phyloP scores from a whole-genome alignment of 1,140 invertebrate genomes.

The Orius insidiosus region DNA sequence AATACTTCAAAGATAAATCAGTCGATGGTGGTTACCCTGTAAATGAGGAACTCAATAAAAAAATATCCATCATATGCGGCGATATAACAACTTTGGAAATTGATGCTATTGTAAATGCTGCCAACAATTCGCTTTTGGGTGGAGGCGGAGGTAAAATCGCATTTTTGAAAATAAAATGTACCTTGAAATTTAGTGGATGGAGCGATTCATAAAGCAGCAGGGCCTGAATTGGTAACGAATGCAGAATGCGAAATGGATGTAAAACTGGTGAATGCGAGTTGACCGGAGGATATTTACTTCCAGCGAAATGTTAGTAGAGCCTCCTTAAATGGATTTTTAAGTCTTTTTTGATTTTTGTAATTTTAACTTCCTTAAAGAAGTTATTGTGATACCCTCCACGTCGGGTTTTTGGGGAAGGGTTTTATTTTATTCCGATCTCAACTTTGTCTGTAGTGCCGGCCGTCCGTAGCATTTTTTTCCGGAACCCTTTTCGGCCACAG shows the following conservation, averaged over 20 bases:
- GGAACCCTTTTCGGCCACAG: no score
- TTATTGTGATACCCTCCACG: no score
- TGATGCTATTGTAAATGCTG: conserved; percentile 85
- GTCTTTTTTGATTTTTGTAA: conserved; percentile 31
- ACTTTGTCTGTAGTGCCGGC: no score
- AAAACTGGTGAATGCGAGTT: conserved; percentile 62
- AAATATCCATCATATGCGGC: conserved; percentile 50
- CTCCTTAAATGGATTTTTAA: conserved; percentile 20
- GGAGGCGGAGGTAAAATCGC: conserved; percentile 51
- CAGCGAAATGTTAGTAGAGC: conserved; percentile 56
- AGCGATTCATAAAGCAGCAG: conserved; percentile 66
- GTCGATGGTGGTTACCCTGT: conserved; percentile 23
- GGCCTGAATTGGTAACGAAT: conserved; percentile 49
- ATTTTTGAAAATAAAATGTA: neutral
- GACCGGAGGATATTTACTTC: conserved; percentile 58
- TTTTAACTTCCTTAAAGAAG: no score
- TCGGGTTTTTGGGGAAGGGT: no score
- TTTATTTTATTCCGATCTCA: no score
- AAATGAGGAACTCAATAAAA: conserved; percentile 32
- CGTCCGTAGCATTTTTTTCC: no score
- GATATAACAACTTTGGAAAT: conserved; percentile 79
- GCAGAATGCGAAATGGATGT: conserved; percentile 50
- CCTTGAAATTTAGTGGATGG: conserved; percentile 47
- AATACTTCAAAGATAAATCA: conserved; percentile 23
- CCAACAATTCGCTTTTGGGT: conserved; percentile 57